Conservation (phyloP, 1,140 invertebrate species). For the Eulimnadia texana region DNA sequence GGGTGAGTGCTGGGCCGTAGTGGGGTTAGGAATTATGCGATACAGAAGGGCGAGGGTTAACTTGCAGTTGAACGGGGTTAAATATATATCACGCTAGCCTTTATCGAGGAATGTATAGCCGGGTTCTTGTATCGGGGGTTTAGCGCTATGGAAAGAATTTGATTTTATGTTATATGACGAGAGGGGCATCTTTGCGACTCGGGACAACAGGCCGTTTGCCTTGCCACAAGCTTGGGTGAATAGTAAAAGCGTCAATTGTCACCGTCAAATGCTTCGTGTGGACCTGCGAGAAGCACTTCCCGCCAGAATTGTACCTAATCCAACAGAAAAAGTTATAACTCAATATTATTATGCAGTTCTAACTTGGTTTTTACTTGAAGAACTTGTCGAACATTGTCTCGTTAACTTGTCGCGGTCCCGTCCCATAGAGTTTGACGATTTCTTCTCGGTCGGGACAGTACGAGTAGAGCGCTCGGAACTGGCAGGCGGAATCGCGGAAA, state of each 20-base stretch:
- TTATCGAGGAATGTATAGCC: background rate
- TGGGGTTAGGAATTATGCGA: no score
- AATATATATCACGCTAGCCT: no score
- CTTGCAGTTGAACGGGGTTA: no score
- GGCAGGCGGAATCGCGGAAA: slow-evolving; percentile 92
- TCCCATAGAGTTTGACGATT: slow-evolving; percentile 84
- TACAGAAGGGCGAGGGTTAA: no score
- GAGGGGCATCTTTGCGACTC: slow-evolving; percentile 82
- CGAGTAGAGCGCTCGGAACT: slow-evolving; percentile 93
- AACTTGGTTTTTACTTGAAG: slow-evolving; percentile 76
- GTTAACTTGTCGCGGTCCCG: slow-evolving; percentile 84
- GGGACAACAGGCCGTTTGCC: slow-evolving; percentile 82
- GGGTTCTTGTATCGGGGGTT: background rate
- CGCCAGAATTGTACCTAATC: slow-evolving; percentile 96
- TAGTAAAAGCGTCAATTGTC: slow-evolving; percentile 98
- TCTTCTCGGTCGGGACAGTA: slow-evolving; percentile 87
- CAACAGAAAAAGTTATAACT: slow-evolving; percentile 14
- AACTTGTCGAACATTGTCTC: slow-evolving; percentile 98
- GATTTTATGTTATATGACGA: slow-evolving; percentile 68
- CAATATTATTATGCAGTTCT: no score
- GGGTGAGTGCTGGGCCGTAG: no score
- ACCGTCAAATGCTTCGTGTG: slow-evolving; percentile 98
- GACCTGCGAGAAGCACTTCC: slow-evolving; percentile 92
- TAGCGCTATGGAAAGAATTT: no score
- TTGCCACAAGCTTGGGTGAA: slow-evolving; percentile 95